phyloP scores from a whole-genome alignment of 2,797 vertebrate genomes.

The Muraenolepis orangiensis region DNA sequence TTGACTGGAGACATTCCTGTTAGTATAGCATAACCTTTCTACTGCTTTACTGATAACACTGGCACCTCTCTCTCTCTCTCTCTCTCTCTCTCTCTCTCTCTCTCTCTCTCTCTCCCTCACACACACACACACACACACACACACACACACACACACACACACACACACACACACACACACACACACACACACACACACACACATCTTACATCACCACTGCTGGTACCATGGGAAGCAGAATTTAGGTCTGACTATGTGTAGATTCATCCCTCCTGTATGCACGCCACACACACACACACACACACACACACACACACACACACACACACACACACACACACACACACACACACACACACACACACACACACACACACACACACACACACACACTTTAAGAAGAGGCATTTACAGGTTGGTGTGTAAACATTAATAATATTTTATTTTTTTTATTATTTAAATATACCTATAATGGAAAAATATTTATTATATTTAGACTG shows the following conservation, averaged over 20 bases:
- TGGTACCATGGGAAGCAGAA: slow-evolving; percentile 60
- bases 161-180: slow-evolving; percentile 37
- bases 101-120: slow-evolving; percentile 8
- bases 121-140: slow-evolving; percentile 28
- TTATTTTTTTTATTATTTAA: no score
- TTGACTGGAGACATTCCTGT: slow-evolving; percentile 85
- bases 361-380: slow-evolving; percentile 13
- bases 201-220: slow-evolving; percentile 33
- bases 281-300: no score
- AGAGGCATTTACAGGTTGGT: slow-evolving; percentile 45
- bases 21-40: slow-evolving; percentile 90
- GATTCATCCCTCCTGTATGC: slow-evolving; percentile 41
- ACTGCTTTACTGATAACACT: slow-evolving; percentile 92
- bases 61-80: slow-evolving; percentile 75
- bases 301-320: no score
- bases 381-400: slow-evolving; percentile 4
- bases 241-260: slow-evolving; percentile 38
- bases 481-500: no score
- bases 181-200: slow-evolving; percentile 31
- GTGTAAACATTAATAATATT: not conserved
- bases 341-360: no score
- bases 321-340: no score
- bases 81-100: slow-evolving; percentile 2
- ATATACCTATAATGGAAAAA: no score
- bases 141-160: slow-evolving; percentile 25